Percentiles rank a stretch among this genome's conserved stretches.
These are phyloP conservation scores for Rhombomys opimus DNA, from an alignment of 2,113 vertebrate genomes.

Conservation along the genomic window DNA sequence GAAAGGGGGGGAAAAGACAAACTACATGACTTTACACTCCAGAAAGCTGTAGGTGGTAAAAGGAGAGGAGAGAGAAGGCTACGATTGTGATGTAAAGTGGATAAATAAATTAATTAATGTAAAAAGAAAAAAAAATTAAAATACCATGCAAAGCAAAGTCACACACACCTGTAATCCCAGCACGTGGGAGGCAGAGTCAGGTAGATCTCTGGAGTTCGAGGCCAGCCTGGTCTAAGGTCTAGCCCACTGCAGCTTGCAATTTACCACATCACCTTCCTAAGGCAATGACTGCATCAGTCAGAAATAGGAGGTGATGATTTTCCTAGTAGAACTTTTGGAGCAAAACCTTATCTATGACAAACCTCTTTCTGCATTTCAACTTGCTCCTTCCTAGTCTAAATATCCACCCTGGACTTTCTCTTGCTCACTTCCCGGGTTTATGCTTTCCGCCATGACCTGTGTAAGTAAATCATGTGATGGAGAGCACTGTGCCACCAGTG, in stretches of 20 bases:
- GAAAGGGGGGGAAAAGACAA: background rate
- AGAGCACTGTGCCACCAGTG: background rate
- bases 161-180: background rate
- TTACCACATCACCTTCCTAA: background rate
- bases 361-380: background rate
- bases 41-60: background rate
- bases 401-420: background rate
- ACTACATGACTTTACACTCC: background rate
- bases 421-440: background rate
- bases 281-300: background rate
- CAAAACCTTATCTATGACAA: constrained; percentile 14
- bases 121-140: too few species aligned
- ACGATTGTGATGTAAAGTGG: too few species aligned
- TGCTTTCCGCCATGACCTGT: background rate
- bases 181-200: background rate
- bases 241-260: background rate
- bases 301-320: constrained; percentile 4
- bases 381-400: background rate
- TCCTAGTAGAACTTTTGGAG: background rate
- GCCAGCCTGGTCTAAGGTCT: background rate
- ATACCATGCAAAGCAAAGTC: background rate
- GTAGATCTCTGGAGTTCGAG: background rate
- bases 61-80: too few species aligned
- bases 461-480: background rate
- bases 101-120: too few species aligned